Conservation (phyloP, 2,113 vertebrate species). For the Vireo altiloquus region DNA sequence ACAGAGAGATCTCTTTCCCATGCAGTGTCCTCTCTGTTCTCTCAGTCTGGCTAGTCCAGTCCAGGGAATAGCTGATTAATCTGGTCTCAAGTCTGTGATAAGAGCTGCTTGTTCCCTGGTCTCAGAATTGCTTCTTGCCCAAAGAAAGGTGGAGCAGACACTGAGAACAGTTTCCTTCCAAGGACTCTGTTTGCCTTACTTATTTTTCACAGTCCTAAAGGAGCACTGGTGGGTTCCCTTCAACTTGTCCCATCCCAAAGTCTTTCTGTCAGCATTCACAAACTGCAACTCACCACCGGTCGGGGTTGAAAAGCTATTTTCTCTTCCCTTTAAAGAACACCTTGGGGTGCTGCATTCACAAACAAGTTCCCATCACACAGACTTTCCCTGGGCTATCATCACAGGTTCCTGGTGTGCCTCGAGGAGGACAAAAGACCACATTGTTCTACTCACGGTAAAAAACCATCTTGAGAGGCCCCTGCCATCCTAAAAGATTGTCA, state of each 20-base stretch:
- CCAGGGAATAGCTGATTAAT: neutral
- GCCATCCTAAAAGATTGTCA: neutral
- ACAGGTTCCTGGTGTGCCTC: neutral
- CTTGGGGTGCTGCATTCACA: neutral
- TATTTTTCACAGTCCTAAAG: neutral
- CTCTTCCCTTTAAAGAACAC: neutral
- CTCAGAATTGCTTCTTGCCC: neutral
- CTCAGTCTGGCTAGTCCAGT: neutral
- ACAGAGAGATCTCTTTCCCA: neutral
- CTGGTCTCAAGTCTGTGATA: neutral
- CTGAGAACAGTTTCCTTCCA: neutral
- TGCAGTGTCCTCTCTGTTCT: neutral
- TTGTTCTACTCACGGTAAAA: neutral
- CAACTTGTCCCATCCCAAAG: neutral
- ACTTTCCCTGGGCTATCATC: neutral
- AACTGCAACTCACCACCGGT: neutral
- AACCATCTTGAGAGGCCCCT: accelerated
- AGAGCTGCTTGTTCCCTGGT: neutral
- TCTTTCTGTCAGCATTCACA: neutral
- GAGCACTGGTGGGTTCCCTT: neutral
- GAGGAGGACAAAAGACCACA: neutral
- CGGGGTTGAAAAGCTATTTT: neutral
- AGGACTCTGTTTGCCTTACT: neutral
- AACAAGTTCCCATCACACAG: neutral
- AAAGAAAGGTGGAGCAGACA: neutral